These are phyloP conservation scores for Cephus pygmeus DNA, from an alignment of 2,888 invertebrate genomes.

Conservation along the genomic window DNA sequence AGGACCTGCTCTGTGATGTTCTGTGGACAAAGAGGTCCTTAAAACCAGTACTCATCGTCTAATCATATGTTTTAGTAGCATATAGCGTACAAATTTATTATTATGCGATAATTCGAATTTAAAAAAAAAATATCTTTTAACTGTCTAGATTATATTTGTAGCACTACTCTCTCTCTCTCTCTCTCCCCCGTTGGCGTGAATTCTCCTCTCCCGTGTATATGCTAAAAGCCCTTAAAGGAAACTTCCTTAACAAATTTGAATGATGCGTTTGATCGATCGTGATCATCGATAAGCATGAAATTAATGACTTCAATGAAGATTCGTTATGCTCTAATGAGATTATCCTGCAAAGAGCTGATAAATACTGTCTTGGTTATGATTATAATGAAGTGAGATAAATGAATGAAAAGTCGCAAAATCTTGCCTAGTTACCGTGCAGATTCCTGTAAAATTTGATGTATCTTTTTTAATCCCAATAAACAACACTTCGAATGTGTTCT, in stretches of 20 bases:
- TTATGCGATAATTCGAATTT: background rate
- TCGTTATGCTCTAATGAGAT: background rate
- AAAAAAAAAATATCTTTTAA: background rate
- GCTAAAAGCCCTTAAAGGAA: background rate
- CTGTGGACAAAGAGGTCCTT: constrained; percentile 78
- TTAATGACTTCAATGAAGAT: background rate
- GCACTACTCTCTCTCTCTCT: background rate
- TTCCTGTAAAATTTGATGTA: background rate
- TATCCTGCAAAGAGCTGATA: background rate
- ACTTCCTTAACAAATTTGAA: background rate
- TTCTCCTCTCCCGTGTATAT: background rate
- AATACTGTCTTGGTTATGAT: background rate
- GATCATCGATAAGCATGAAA: background rate
- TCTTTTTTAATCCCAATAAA: background rate
- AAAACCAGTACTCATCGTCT: constrained; percentile 34
- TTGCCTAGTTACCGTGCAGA: background rate
- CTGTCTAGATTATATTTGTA: background rate
- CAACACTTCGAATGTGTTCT: background rate
- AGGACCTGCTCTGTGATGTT: constrained; percentile 96
- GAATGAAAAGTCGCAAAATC: background rate
- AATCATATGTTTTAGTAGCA: background rate
- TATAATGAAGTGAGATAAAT: background rate
- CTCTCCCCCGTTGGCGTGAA: background rate
- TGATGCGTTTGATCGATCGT: background rate
- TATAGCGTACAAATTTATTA: background rate